Base-by-base conservation (phyloP, 1,140 invertebrate genomes). In the Dryas iulia region DNA sequence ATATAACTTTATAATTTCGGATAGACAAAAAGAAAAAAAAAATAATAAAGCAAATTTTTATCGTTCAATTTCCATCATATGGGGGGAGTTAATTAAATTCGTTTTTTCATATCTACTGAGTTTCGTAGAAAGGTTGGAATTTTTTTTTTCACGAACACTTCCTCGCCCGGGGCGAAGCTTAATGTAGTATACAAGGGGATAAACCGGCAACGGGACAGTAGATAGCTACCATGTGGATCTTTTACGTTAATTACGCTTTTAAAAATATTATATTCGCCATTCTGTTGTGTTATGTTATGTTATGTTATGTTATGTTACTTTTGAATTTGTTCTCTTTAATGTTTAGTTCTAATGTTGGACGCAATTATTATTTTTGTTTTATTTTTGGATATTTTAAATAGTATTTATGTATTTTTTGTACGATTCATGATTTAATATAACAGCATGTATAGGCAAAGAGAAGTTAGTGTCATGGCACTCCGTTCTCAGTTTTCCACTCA, bases 11-110 rank as follows among this genome's bases (percentile, higher is more conserved):
- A 47, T 47, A 47, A 47, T 47, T 18, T 47, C 8, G 56, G 12
- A 18, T 5, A 39, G 5, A n/a, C 12, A 14, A 35, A 35, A 14
- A 39, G 12, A 39, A 39, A 12, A 47, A 18, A 21, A 14, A 39
- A 39, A 39, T 18, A 47, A 47, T 18, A 47, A 18, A 28, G 14
- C 35, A 47, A 28, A 52, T 47, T 28, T 52, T 61, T 25, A 61
- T 61, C 35, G 24, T 64, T 74, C 76, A 78, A 79, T 76, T 79
- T 61, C 74, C 58, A 64, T 59, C 72, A 76, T 78, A 76, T 69
- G 70, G 61, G 71, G 70, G 61, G 71, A 72, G 73, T 82, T 82
- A 81, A 83, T 83, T 81, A 81, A 79, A 81, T 82, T 65, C 72
- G 73, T 47, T 76, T 75, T 79, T 78, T 79, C 73, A 81, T 83